Base-by-base conservation (phyloP, 2,888 invertebrate genomes). In the Tinea trinotella region DNA sequence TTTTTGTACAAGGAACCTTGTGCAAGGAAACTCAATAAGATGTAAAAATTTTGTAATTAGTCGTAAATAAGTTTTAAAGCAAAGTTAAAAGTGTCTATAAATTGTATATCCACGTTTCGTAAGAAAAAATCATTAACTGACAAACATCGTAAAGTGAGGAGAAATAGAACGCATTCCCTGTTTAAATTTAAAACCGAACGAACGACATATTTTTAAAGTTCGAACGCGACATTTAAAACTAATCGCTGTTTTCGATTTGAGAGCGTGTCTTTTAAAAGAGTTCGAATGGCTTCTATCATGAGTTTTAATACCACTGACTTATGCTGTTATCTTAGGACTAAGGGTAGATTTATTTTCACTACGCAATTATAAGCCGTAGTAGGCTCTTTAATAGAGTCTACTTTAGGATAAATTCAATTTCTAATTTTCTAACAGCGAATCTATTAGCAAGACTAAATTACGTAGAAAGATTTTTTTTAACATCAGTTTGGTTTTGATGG, bases 171-270 rank as follows among this genome's bases (percentile, higher is more conserved):
- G 74, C 80, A 76, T 77, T 77, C 71, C 78, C 70, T 69, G 55
- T 79, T 80, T 81, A 74, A 72, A 71, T 71, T 70, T 71, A 76
- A 81, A 82, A 76, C 74, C 74, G 76, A 81, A 82, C 79, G 76
- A 67, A 71, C 80, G 76, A 82, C 84, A 84, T 83, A 83, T 83
- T 82, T 84, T 84, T 84, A 84, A 77, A 79, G 74, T 82, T 84
- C 83, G 82, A 82, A 83, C 79, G 65, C 69, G 77, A 76, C 80
- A 80, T 74, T 78, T 76, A 75, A 76, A 81, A 84, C 83, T 84
- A 83, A 85, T 85, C 84, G 82, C 73, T 82, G 84, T 82, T 83
- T 84, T 84, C 83, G 85, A 83, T 84, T 82, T 71, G 71, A 68
- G 69, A 74, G 53, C 50, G 48, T 17, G 74, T 72, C 71, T 77